phyloP scores from a whole-genome alignment of 2,113 vertebrate species.

The Ciconia boyciana region DNA sequence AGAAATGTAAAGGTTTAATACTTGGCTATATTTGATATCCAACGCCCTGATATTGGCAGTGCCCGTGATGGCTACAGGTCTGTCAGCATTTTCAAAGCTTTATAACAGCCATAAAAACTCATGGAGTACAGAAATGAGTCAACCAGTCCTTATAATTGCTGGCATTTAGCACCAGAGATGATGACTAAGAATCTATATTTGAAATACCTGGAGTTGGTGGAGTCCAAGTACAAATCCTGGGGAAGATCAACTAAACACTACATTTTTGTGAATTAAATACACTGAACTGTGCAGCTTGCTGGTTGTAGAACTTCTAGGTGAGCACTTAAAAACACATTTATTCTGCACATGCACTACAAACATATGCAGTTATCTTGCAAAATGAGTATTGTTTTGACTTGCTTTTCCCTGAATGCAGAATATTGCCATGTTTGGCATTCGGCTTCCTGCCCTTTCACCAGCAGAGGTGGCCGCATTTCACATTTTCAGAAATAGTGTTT shows the following conservation, averaged over 20 bases:
- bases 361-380: neutral
- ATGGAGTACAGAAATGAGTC: conserved; percentile 46
- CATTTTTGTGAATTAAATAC: conserved; percentile 16
- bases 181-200: conserved; percentile 58
- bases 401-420: neutral
- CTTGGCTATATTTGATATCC: neutral
- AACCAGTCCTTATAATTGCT: conserved; percentile 49
- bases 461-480: neutral
- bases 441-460: neutral
- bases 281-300: neutral
- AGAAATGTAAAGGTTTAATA: conserved; percentile 23
- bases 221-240: conserved; percentile 9
- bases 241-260: neutral
- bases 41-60: neutral
- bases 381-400: neutral
- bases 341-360: neutral
- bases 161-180: conserved; percentile 37
- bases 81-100: conserved; percentile 51
- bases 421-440: neutral
- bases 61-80: neutral
- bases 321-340: neutral
- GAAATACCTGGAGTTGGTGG: conserved; percentile 41
- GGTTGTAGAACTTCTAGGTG: neutral
- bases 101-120: conserved; percentile 33
- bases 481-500: neutral